These are phyloP conservation scores for Hylomyscus alleni DNA, from an alignment of 2,797 vertebrate species.

Conservation along the genomic window DNA sequence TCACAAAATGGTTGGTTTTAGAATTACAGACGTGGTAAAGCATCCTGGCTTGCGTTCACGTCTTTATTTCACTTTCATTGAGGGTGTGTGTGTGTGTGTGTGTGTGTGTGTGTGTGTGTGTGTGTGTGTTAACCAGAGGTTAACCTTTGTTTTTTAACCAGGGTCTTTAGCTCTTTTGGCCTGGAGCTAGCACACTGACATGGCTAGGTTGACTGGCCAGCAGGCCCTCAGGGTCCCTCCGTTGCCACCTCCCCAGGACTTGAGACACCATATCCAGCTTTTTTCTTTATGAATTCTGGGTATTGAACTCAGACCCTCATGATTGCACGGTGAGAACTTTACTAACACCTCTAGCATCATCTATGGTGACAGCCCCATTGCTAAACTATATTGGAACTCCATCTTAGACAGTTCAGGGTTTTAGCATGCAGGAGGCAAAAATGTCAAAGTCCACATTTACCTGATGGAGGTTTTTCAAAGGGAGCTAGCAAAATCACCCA, in stretches of 20 bases:
- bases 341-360: not conserved
- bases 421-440: not conserved
- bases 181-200: not conserved
- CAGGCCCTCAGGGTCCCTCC: not conserved
- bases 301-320: not conserved
- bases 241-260: not conserved
- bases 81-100: not conserved
- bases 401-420: not conserved
- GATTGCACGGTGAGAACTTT: not conserved
- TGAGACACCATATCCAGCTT: not conserved
- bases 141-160: not conserved
- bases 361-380: not conserved
- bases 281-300: not conserved
- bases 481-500: not conserved
- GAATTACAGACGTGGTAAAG: not conserved
- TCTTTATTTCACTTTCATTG: not conserved
- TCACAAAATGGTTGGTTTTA: not conserved
- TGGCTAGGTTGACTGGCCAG: not conserved
- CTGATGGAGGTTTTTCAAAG: not conserved
- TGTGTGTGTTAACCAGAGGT: not conserved
- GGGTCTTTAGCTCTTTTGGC: not conserved
- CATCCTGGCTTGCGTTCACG: too few species aligned
- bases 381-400: not conserved
- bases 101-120: not conserved
- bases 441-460: not conserved